Conservation (phyloP, 2,888 invertebrate genomes). For the Julus scanicus region DNA sequence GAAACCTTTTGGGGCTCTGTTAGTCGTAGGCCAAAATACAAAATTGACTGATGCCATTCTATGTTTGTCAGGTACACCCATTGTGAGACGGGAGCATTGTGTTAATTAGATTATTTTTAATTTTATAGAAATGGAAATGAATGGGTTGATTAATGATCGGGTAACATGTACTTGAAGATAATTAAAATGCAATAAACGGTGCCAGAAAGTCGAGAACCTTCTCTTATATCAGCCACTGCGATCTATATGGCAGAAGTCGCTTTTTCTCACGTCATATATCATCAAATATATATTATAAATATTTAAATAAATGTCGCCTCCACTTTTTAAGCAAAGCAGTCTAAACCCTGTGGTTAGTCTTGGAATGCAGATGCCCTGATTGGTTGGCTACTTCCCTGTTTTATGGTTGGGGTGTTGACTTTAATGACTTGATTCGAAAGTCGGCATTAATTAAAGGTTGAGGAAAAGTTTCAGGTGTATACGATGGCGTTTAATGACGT, state of each 20-base stretch:
- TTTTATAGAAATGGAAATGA: background rate
- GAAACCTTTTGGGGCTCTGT: too few species aligned
- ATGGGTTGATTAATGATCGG: background rate
- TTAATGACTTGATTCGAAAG: background rate
- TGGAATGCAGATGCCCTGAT: background rate
- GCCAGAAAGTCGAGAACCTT: background rate
- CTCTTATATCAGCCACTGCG: background rate
- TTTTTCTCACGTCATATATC: too few species aligned
- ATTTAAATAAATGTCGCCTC: background rate
- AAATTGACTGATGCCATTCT: too few species aligned
- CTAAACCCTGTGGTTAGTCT: background rate
- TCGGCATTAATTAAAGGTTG: background rate
- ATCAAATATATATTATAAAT: background rate
- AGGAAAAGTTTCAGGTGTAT: background rate
- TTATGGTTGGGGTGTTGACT: conserved; percentile 40
- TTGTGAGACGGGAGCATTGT: background rate
- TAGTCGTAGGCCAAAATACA: too few species aligned
- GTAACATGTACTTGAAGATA: background rate
- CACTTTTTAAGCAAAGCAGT: background rate
- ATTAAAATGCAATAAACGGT: background rate
- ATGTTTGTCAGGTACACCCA: background rate
- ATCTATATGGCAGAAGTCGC: too few species aligned
- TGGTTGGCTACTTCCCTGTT: background rate
- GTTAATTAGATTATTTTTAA: background rate
- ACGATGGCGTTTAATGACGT: background rate